These are phyloP conservation scores for Malurus melanocephalus DNA, from an alignment of 2,113 vertebrate genomes.

Conservation along the genomic window DNA sequence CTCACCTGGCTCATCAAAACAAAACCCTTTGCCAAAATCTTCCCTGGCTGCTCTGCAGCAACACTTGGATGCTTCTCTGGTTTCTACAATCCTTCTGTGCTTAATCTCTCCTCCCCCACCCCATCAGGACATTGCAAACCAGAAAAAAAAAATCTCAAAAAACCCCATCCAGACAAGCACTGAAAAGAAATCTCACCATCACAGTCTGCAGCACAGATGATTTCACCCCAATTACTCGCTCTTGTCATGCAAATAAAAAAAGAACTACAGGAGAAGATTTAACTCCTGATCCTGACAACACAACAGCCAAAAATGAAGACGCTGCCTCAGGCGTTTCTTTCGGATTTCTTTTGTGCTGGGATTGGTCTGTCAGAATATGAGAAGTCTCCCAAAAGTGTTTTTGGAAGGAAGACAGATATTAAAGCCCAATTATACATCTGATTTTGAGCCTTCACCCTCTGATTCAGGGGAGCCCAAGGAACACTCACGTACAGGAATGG, in stretches of 20 bases:
- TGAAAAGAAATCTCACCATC: not conserved
- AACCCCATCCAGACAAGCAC: accelerated
- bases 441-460: not conserved
- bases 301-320: not conserved
- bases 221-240: constrained; percentile 17
- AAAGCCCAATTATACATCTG: not conserved
- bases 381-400: not conserved
- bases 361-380: not conserved
- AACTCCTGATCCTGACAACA: not conserved
- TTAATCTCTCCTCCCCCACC: not conserved
- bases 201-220: not conserved
- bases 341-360: not conserved
- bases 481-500: not conserved
- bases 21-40: not conserved
- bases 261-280: not conserved
- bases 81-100: not conserved
- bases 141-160: not conserved
- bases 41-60: not conserved
- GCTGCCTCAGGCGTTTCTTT: not conserved
- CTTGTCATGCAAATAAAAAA: constrained; percentile 33
- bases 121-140: not conserved
- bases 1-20: not conserved
- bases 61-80: accelerated
- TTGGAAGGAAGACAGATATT: not conserved
- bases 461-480: not conserved